Base-by-base conservation (phyloP, 2,113 vertebrate genomes). In the Sinocyclocheilus anshuiensis region DNA sequence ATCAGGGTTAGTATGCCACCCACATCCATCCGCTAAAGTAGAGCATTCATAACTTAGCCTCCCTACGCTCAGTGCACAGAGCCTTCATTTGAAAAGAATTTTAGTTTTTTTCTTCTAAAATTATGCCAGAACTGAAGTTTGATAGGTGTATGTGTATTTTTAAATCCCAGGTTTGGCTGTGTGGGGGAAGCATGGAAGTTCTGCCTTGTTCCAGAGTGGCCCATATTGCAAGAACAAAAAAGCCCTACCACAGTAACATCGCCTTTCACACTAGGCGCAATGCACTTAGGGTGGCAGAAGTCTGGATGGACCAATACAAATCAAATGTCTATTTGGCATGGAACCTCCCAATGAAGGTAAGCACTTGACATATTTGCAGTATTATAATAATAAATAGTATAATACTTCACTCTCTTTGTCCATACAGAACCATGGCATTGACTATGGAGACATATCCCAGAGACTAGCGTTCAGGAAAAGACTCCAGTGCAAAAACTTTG, bases 261-360 rank as follows among this genome's bases (percentile, higher is more conserved):
- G 97, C 96, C 1, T 97, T 97, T 90, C 97, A 97, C 93, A 97
- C 96, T n/a, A 97, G 98, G 82, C 97, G 98, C 63, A 99, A 99
- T 0, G 97, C 98, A 0, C 94, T 99, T 33, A 96, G 98, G 0
- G 98, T 99, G 82, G 98, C 98, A 0, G 98, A 99, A 90, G 97
- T 99, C 79, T 99, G 98, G 98, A 97, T 99, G 98, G 98, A 99
- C 0, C 95, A 97, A 36, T 98, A 97, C 93, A 99, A 98, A 86
- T 97, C 97, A 45, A 96, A 97, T 0, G 97, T 99, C 26, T 99
- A 99, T 94, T 94, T 98, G 22, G 98, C 98, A 0, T 99, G 98
- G 98, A 99, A 99, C 92, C 95, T 99, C 90, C 98, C 98, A 0
- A 94, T 98, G 91, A 96, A 98, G 96, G 98, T 98, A 94, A 33